Base-by-base conservation (phyloP, 1,140 invertebrate genomes). In the Apis florea region DNA sequence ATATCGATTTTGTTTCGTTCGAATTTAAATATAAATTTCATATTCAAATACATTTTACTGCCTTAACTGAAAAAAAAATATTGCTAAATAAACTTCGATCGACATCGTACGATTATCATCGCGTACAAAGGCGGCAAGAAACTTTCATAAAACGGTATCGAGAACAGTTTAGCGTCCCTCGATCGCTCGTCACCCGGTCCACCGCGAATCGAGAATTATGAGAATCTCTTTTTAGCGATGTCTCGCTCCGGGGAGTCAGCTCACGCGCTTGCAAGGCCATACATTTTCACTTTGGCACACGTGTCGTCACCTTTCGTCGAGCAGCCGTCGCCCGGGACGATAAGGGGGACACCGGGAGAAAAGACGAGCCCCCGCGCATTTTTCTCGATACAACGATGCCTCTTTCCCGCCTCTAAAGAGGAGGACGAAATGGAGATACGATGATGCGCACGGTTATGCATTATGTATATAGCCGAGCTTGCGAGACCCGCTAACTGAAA, bases 281-380 rank as follows among this genome's bases (percentile, higher is more conserved):
- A 93, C 90, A 93, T 94, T 94, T 94, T 94, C 93, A 93, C 93
- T 94, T 94, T 93, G 90, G 91, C 93, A 90, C 93, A 94, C 92
- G 91, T 94, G 93, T 92, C 90, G 91, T 92, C 89, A 88, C 90
- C 89, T 89, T 59, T 91, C 90, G 90, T 90, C 90, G 89, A 88
- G 85, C 91, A 93, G 92, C 92, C 90, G 90, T 90, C 86, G 89
- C 85, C 88, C 54, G 81, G 74, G 84, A 82, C 90, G 77, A 83
- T 54, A 61, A 47, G 47, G 56, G 80, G 76, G 73, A 61, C 56
- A 80, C 26, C 59, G 63, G 15, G 68, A 68, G 64, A 85, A 68
- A 73, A 61, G 59, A 82, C 54, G 31, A 63, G 66, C 66, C 76
- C 70, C 75, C 78, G 68, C 64, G 72, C 72, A 70, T 76, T 17